Percentiles rank a stretch among this genome's conserved stretches.
These are phyloP conservation scores for Hyposoter didymator DNA, from an alignment of 2,888 invertebrate species.

Conservation along the genomic window DNA sequence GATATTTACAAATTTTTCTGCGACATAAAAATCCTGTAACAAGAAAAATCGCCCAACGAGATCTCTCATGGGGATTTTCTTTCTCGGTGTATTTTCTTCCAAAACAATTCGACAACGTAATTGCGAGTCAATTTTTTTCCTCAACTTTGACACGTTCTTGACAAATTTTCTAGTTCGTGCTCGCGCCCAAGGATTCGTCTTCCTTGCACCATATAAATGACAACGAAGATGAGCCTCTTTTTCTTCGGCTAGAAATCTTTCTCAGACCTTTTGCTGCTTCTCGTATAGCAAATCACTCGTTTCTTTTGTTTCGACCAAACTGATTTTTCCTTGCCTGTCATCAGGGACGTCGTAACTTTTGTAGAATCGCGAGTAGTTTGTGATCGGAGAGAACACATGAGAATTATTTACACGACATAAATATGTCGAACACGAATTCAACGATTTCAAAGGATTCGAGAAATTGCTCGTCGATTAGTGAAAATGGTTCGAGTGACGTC, in stretches of 20 bases:
- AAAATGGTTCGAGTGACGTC: neutral
- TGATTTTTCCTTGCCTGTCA: neutral
- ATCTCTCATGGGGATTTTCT: neutral
- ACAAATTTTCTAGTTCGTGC: neutral
- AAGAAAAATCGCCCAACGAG: neutral
- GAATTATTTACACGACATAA: neutral
- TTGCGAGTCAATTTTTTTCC: neutral
- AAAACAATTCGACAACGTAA: neutral
- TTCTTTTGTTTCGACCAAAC: neutral
- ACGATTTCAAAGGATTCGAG: constrained; percentile 3
- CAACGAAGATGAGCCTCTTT: neutral
- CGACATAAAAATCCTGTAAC: neutral
- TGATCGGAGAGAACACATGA: neutral
- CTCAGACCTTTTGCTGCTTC: neutral
- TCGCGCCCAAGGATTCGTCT: too few relatives aligned
- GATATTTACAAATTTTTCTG: neutral
- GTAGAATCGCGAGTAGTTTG: neutral
- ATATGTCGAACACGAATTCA: neutral
- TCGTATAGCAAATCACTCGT: neutral
- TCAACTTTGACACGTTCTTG: neutral
- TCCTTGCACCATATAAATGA: too few relatives aligned
- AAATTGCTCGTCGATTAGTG: neutral
- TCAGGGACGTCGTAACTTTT: neutral
- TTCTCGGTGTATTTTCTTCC: neutral
- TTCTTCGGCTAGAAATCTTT: neutral